Conservation (phyloP, 2,888 invertebrate species). For the Athripsodes cinereus region DNA sequence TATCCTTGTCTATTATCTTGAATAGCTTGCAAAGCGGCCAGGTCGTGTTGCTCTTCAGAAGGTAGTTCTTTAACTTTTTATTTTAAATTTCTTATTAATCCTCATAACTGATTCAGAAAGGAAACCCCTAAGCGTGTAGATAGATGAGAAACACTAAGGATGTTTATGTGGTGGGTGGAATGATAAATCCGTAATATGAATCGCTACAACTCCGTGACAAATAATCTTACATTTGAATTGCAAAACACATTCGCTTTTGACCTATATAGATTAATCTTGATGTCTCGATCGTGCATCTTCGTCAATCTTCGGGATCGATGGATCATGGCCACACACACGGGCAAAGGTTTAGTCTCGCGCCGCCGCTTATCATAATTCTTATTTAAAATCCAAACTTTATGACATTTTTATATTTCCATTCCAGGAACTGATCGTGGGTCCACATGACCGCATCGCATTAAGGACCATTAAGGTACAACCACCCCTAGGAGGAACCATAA, state of each 20-base stretch:
- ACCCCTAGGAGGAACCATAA: not conserved
- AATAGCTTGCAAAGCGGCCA: no score
- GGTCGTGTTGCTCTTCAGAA: no score
- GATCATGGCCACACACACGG: constrained; percentile 24
- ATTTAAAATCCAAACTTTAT: constrained; percentile 25
- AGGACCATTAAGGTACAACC: not conserved
- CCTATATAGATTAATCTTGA: not conserved
- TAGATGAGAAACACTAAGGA: no score
- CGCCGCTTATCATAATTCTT: constrained; percentile 25
- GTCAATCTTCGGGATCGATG: constrained; percentile 16
- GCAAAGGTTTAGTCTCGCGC: constrained; percentile 24
- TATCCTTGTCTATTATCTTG: no score
- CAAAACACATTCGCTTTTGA: not conserved
- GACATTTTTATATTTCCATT: constrained; percentile 26
- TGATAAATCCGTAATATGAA: no score
- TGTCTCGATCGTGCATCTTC: constrained; percentile 13
- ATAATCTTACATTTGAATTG: not conserved
- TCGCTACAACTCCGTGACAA: no score
- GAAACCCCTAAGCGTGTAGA: no score
- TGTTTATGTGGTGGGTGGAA: no score
- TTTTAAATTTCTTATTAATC: no score
- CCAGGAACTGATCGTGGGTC: constrained; percentile 26
- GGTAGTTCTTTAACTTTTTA: no score
- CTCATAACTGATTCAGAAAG: no score
- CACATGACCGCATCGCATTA: constrained; percentile 26